phyloP scores from a whole-genome alignment of 2,888 invertebrate species.

The Drosophila pegasa region DNA sequence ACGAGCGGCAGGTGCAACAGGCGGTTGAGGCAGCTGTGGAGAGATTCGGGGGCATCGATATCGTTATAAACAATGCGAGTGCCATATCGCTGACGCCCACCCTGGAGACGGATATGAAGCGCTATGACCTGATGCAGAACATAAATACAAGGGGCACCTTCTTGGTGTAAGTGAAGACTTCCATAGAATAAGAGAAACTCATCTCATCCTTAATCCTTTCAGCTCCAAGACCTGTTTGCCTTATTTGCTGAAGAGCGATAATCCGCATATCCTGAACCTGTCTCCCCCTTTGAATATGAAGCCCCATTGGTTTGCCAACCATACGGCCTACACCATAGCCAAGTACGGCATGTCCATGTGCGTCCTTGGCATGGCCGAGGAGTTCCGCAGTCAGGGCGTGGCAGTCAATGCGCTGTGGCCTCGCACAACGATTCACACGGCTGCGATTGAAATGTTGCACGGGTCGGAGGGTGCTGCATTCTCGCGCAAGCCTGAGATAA shows the following conservation, averaged over 20 bases:
- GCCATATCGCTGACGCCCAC: slow-evolving; percentile 95
- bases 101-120: slow-evolving; percentile 95
- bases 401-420: slow-evolving; percentile 99
- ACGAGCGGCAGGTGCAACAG: slow-evolving; percentile 88
- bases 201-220: slow-evolving; percentile 57
- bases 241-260: slow-evolving; percentile 92
- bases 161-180: slow-evolving; percentile 89
- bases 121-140: slow-evolving; percentile 97
- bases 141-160: slow-evolving; percentile 98
- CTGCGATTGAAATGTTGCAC: slow-evolving; percentile 94
- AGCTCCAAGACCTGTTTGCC: slow-evolving; percentile 97
- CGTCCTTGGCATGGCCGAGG: slow-evolving; percentile 98
- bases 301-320: slow-evolving; percentile 93
- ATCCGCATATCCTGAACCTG: slow-evolving; percentile 97
- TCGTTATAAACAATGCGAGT: slow-evolving; percentile 97
- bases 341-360: slow-evolving; percentile 99
- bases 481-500: slow-evolving; percentile 83
- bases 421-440: slow-evolving; percentile 95
- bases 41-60: slow-evolving; percentile 97
- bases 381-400: slow-evolving; percentile 92
- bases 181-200: not conserved
- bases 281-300: slow-evolving; percentile 97
- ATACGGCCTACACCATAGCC: slow-evolving; percentile 98
- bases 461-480: slow-evolving; percentile 85
- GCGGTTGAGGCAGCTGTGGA: slow-evolving; percentile 89